Evolutionary conservation across 2,888 invertebrate genomes (phyloP).

Genomic region (Rhagonycha fulva): DNA sequence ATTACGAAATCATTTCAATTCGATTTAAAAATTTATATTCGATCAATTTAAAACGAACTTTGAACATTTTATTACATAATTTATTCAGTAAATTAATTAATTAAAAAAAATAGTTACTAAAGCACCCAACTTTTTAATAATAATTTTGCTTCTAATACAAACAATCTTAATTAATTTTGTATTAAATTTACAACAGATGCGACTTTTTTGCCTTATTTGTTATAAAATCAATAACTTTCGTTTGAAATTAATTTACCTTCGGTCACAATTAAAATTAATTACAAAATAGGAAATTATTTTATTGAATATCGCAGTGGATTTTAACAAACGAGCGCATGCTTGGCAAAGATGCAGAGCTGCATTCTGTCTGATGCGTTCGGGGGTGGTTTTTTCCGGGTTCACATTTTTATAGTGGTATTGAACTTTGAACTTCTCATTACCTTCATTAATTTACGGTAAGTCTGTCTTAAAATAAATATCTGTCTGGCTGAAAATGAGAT

Average conservation of each 20-base stretch:
- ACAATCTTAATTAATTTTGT: neutral
- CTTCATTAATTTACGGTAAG: slow-evolving; percentile 1
- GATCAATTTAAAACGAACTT: neutral
- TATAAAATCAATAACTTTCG: neutral
- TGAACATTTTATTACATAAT: neutral
- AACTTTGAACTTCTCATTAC: slow-evolving; percentile 25
- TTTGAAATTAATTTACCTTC: neutral
- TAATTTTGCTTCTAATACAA: neutral
- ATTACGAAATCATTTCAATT: neutral
- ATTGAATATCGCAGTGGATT: neutral
- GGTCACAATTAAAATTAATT: neutral
- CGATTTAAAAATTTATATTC: neutral
- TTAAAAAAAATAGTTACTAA: neutral
- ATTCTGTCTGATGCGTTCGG: slow-evolving; percentile 33
- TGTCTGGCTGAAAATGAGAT: neutral
- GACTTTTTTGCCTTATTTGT: neutral
- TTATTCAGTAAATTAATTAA: neutral
- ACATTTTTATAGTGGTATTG: slow-evolving; percentile 27
- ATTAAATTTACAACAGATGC: neutral
- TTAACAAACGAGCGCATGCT: slow-evolving; percentile 34
- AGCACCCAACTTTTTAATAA: neutral
- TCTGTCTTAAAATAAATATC: neutral
- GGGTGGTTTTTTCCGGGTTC: slow-evolving; percentile 17
- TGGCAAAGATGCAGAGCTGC: slow-evolving; percentile 40
- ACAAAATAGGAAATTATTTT: neutral